Evolutionary conservation across 2,113 vertebrate species (phyloP).

Genomic region (Globicephala melas): DNA sequence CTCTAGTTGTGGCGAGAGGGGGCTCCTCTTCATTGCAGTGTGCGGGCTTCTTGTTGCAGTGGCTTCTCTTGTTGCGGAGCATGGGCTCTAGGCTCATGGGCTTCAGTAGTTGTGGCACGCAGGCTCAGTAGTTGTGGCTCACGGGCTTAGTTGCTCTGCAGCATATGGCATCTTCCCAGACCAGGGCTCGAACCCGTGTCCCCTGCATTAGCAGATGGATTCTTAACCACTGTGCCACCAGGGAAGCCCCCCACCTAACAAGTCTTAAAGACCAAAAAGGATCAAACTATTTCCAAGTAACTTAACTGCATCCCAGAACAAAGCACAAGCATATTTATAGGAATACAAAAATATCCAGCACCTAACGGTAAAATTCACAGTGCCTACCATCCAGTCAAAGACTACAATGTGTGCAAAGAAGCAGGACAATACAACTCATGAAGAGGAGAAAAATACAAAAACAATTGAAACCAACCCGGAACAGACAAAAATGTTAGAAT

Average conservation of each 20-base stretch:
- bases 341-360: background rate
- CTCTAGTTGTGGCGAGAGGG: too few relatives aligned
- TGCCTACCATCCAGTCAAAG: background rate
- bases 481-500: background rate
- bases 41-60: rapidly evolving
- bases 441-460: background rate
- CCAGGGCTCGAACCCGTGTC: too few relatives aligned
- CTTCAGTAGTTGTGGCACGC: too few relatives aligned
- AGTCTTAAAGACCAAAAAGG: background rate
- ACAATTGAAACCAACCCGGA: background rate
- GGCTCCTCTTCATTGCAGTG: too few relatives aligned
- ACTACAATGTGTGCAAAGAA: background rate
- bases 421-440: background rate
- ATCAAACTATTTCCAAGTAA: conserved; percentile 7
- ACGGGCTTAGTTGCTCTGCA: too few relatives aligned
- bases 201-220: too few relatives aligned
- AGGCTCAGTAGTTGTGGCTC: too few relatives aligned
- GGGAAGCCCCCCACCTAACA: background rate
- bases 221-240: too few relatives aligned
- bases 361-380: background rate
- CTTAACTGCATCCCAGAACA: background rate
- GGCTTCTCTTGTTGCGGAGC: too few relatives aligned
- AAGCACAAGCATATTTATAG: background rate
- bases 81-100: too few relatives aligned
- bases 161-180: too few relatives aligned